A percentile compares a stretch with the other conserved stretches of the same genome.
Evolutionary conservation across 2,888 invertebrate genomes (phyloP).

Genomic region (Dinocampus coccinellae): DNA sequence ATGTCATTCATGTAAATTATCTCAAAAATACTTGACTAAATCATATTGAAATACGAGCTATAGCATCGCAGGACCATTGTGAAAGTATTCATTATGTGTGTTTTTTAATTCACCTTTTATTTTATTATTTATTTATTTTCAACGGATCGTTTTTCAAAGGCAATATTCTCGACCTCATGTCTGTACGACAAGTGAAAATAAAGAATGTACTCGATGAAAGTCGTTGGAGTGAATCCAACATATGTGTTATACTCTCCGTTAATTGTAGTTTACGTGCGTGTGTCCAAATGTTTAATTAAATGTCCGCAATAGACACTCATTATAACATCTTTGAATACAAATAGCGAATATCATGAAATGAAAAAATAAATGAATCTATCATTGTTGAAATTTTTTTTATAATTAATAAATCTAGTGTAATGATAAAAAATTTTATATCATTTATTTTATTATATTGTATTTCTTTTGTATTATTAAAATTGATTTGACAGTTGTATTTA

Average conservation of each 20-base stretch:
- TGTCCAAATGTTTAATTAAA: neutral
- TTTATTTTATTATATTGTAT: too few species aligned
- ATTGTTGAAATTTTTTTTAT: too few species aligned
- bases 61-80: constrained; percentile 20
- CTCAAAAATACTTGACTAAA: neutral
- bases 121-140: neutral
- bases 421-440: too few species aligned
- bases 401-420: too few species aligned
- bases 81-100: constrained; percentile 16
- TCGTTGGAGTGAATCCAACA: constrained; percentile 55
- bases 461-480: too few species aligned
- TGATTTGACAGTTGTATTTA: neutral
- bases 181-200: constrained; percentile 46
- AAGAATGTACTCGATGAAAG: constrained; percentile 56
- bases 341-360: too few species aligned
- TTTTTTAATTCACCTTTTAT: neutral
- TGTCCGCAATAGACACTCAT: neutral
- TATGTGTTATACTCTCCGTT: constrained; percentile 28
- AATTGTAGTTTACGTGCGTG: constrained; percentile 37
- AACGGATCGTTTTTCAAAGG: constrained; percentile 17
- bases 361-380: too few species aligned
- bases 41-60: neutral
- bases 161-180: constrained; percentile 17
- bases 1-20: too few species aligned
- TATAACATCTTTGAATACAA: too few species aligned